Conservation (phyloP, 2,113 vertebrate species). For the Periophthalmus modestus region DNA sequence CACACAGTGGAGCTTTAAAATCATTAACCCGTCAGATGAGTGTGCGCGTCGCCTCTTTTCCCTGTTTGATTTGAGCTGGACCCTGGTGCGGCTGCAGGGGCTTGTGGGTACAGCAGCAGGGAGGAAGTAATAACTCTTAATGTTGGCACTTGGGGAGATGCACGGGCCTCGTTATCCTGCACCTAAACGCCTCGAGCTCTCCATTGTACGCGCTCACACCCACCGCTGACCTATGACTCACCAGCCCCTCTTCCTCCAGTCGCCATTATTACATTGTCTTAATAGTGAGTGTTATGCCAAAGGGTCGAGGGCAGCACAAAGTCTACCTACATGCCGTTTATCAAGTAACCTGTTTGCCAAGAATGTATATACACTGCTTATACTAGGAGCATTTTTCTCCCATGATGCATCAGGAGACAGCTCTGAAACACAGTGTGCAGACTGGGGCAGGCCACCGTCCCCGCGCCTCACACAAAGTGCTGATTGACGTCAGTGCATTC, state of each 20-base stretch:
- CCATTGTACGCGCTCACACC: slow-evolving; percentile 89
- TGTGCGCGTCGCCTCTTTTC: not conserved
- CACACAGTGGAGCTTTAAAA: not conserved
- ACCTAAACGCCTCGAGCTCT: slow-evolving; percentile 84
- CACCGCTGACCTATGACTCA: slow-evolving; percentile 97
- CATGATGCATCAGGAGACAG: slow-evolving; percentile 39
- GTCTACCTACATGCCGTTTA: slow-evolving; percentile 42
- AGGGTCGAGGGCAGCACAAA: slow-evolving; percentile 74
- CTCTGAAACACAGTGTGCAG: slow-evolving; percentile 39
- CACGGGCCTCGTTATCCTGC: slow-evolving; percentile 83
- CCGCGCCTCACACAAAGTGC: slow-evolving; percentile 25
- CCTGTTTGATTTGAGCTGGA: slow-evolving; percentile 25
- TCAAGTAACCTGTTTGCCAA: slow-evolving; percentile 53
- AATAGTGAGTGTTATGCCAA: slow-evolving; percentile 75
- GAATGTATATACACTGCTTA: slow-evolving; percentile 40
- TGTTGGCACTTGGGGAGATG: slow-evolving; percentile 79
- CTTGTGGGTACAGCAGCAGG: slow-evolving; percentile 77
- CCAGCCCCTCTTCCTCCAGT: slow-evolving; percentile 84
- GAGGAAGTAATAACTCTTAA: slow-evolving; percentile 82
- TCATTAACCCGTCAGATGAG: not conserved
- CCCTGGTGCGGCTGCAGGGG: slow-evolving; percentile 51
- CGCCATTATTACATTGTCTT: slow-evolving; percentile 92
- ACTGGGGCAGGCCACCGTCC: slow-evolving; percentile 18
- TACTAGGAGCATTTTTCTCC: slow-evolving; percentile 38
- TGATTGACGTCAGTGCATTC: slow-evolving; percentile 38